Conservation (phyloP, 1,140 invertebrate species). For the Drosophila sucinea region DNA sequence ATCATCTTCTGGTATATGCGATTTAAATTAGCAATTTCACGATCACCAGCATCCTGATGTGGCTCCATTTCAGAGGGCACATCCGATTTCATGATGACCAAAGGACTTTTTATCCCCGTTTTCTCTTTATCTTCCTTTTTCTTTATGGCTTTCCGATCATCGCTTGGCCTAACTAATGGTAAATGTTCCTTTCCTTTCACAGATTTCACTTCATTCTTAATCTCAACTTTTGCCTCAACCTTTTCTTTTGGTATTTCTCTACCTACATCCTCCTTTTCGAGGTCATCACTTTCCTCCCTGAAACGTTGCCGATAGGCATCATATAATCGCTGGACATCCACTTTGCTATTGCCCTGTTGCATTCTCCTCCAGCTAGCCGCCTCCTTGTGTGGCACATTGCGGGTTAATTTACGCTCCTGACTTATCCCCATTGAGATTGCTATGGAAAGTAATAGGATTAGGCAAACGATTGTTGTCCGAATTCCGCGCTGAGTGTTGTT, state of each 20-base stretch:
- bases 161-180: neutral
- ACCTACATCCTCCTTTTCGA: neutral
- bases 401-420: neutral
- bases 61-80: neutral
- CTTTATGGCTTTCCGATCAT: neutral
- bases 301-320: slow-evolving; percentile 41
- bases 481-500: slow-evolving; percentile 4
- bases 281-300: neutral
- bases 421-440: neutral
- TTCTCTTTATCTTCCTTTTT: neutral
- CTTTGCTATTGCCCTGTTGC: neutral
- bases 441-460: slow-evolving; percentile 22
- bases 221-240: neutral
- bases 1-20: slow-evolving; percentile 40
- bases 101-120: neutral
- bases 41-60: slow-evolving; percentile 13
- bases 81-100: slow-evolving; percentile 24
- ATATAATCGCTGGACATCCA: slow-evolving; percentile 44
- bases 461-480: slow-evolving; percentile 24
- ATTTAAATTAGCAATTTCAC: slow-evolving; percentile 32
- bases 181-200: too few species aligned
- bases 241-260: neutral
- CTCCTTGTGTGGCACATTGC: slow-evolving; percentile 11
- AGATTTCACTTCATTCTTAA: neutral
- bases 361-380: slow-evolving; percentile 1